Conservation (phyloP, 1,140 invertebrate genomes). For the Lutraria rhynchaena region DNA sequence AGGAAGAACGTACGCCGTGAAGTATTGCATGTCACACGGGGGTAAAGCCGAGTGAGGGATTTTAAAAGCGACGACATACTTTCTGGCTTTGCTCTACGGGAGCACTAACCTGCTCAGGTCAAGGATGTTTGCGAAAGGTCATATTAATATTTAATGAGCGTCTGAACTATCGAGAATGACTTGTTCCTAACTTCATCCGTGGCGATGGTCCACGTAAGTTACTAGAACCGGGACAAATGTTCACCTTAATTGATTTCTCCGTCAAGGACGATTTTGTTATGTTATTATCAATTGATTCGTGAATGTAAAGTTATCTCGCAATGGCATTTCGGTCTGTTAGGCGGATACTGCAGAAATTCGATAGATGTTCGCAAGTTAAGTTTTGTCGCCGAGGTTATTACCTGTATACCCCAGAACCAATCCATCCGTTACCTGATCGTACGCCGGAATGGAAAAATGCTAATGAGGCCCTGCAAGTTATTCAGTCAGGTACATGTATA, state of each 20-base stretch:
- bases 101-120: background rate
- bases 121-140: constrained; percentile 41
- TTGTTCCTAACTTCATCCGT: constrained; percentile 4
- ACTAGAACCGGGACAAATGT: constrained; percentile 5
- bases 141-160: constrained; percentile 13
- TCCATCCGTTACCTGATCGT: constrained; percentile 80
- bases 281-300: background rate
- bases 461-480: constrained; percentile 81
- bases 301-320: background rate
- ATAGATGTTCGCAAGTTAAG: background rate
- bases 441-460: constrained; percentile 80
- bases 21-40: constrained; percentile 25
- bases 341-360: background rate
- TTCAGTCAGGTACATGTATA: constrained; percentile 82
- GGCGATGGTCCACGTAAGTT: no score
- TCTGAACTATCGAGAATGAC: background rate
- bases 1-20: constrained; percentile 32
- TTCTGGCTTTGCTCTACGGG: background rate
- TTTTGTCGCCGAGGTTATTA: constrained; percentile 67
- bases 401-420: constrained; percentile 81
- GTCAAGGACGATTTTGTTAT: constrained; percentile 44
- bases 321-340: constrained; percentile 41
- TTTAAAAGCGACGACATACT: constrained; percentile 27
- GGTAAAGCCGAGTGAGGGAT: constrained; percentile 10
- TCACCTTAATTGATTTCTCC: constrained; percentile 31